Conservation (phyloP, 2,888 invertebrate genomes). For the Toxonevra muliebris region DNA sequence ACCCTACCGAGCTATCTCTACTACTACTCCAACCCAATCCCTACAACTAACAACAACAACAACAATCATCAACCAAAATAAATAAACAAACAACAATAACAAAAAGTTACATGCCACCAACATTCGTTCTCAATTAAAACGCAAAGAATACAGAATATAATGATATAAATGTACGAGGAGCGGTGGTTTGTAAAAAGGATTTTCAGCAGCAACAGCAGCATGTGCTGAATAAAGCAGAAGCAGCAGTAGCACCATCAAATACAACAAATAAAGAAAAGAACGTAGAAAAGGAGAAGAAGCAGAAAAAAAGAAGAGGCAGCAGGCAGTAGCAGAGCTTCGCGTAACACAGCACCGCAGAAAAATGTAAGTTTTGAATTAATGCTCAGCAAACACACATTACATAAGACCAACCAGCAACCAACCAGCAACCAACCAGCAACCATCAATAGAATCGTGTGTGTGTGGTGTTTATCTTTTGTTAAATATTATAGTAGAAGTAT, state of each 20-base stretch:
- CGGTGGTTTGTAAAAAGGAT: too few relatives aligned
- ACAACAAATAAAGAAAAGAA: background rate
- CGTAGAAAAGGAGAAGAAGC: background rate
- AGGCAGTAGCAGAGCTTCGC: too few relatives aligned
- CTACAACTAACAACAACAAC: slow-evolving; percentile 5
- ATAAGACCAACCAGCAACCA: background rate
- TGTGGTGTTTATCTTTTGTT: slow-evolving; percentile 16
- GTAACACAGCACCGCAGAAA: too few relatives aligned
- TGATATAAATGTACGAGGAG: too few relatives aligned
- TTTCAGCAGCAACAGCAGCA: too few relatives aligned
- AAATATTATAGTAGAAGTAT: too few relatives aligned
- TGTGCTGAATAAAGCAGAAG: background rate
- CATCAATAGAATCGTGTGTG: slow-evolving; percentile 1
- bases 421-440: too few relatives aligned
- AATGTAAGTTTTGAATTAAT: too few relatives aligned
- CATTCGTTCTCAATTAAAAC: too few relatives aligned
- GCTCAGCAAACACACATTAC: background rate
- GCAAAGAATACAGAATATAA: too few relatives aligned
- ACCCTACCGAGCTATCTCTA: background rate
- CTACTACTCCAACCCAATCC: background rate
- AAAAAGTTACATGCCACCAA: background rate
- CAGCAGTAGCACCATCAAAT: background rate
- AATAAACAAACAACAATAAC: slow-evolving; percentile 10
- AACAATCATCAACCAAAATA: background rate
- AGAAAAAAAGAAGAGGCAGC: background rate